These are phyloP conservation scores for Suncus etruscus DNA, from an alignment of 2,113 vertebrate species.

Conservation along the genomic window DNA sequence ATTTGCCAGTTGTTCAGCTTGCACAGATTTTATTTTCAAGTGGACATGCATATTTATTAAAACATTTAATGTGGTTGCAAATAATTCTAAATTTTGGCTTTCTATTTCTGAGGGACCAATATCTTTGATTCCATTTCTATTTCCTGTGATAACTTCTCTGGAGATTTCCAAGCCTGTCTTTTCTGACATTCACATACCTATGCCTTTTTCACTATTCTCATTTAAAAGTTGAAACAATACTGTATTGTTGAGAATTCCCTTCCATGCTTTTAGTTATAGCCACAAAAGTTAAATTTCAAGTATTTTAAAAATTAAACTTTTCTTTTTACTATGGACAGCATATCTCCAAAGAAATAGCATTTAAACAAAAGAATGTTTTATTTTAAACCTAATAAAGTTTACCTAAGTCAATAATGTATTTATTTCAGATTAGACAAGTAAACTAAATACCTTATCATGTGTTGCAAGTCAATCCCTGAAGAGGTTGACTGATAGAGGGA, in stretches of 20 bases:
- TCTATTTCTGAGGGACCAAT: neutral
- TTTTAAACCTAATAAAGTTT: constrained; percentile 7
- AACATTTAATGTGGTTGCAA: neutral
- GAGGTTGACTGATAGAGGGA: too few relatives aligned
- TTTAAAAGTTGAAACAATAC: neutral
- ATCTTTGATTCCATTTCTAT: neutral
- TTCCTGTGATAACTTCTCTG: neutral
- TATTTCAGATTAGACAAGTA: neutral
- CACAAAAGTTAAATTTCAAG: neutral
- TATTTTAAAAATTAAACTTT: neutral
- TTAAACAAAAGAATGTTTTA: neutral
- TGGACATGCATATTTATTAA: neutral
- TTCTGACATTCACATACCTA: neutral
- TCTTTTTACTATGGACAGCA: neutral
- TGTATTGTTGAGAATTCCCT: neutral
- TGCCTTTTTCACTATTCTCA: neutral
- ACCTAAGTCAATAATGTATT: neutral
- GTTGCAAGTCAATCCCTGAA: too few relatives aligned
- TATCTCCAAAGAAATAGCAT: neutral
- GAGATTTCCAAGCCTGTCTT: neutral
- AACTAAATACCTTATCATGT: neutral
- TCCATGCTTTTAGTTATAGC: neutral
- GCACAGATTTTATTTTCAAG: neutral
- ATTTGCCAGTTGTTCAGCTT: neutral
- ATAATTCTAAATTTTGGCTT: neutral